Conservation (phyloP, 2,888 invertebrate genomes). For the Tinea pellionella region DNA sequence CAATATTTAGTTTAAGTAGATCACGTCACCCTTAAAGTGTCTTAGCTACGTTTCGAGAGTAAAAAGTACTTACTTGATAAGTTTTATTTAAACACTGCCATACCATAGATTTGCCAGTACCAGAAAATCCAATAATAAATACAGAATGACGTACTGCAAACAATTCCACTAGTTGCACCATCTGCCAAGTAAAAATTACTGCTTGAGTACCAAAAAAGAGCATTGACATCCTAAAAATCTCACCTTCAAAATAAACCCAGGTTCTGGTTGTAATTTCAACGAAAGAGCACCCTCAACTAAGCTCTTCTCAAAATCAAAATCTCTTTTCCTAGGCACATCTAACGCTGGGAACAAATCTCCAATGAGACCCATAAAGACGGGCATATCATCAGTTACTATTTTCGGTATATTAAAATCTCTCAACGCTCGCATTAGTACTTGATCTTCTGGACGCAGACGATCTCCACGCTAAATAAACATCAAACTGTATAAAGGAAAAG, state of each 20-base stretch:
- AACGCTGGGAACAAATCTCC: constrained; percentile 93
- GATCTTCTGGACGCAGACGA: constrained; percentile 85
- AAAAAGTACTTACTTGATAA: constrained; percentile 51
- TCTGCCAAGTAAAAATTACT: constrained; percentile 45
- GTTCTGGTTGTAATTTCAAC: constrained; percentile 89
- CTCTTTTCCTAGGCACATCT: constrained; percentile 90
- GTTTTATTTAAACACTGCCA: constrained; percentile 92
- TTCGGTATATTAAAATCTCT: constrained; percentile 96
- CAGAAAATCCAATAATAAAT: constrained; percentile 86
- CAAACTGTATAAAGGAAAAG: too few relatives aligned
- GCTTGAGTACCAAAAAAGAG: constrained; percentile 17
- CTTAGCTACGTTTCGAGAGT: too few relatives aligned
- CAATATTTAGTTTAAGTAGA: not conserved
- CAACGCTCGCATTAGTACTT: constrained; percentile 92
- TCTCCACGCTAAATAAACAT: constrained; percentile 70
- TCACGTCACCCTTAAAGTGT: too few relatives aligned
- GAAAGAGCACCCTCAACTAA: constrained; percentile 83
- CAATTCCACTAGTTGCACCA: constrained; percentile 92
- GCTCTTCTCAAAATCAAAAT: constrained; percentile 84
- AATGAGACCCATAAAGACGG: constrained; percentile 94
- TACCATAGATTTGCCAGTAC: constrained; percentile 92
- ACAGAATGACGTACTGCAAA: constrained; percentile 95
- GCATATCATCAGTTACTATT: constrained; percentile 91
- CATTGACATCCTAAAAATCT: constrained; percentile 15
- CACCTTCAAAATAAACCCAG: constrained; percentile 86